A percentile compares a stretch with the other conserved stretches of the same genome.
phyloP scores from a whole-genome alignment of 2,797 vertebrate genomes.

The Stomatorhinus walkeri region DNA sequence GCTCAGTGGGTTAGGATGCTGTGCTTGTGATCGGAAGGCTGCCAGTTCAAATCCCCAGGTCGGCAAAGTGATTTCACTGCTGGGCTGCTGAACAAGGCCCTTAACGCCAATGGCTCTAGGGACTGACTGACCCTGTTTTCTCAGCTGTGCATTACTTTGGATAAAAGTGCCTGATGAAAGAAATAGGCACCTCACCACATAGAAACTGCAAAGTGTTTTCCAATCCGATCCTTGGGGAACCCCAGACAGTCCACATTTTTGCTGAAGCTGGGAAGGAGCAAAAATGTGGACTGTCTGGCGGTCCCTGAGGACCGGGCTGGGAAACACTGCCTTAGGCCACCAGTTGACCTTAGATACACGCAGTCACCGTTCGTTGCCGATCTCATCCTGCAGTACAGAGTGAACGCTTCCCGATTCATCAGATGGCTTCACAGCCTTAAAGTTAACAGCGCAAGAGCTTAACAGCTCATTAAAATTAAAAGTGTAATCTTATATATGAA shows the following conservation, averaged over 20 bases:
- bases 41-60: not conserved
- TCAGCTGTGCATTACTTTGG: not conserved
- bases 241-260: not conserved
- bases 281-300: not conserved
- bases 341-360: not conserved
- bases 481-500: not conserved
- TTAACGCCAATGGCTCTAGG: not conserved
- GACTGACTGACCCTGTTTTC: not conserved
- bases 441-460: not conserved
- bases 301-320: not conserved
- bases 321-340: not conserved
- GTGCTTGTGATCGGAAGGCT: not conserved
- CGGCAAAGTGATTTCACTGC: not conserved
- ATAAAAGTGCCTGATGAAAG: not conserved
- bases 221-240: not conserved
- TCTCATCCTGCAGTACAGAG: not conserved
- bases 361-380: not conserved
- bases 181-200: not conserved
- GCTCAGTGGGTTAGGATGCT: not conserved
- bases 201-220: constrained; percentile 10
- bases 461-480: not conserved
- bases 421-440: not conserved
- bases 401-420: not conserved
- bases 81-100: not conserved
- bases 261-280: not conserved